These are phyloP conservation scores for Lacerta viridis DNA, from an alignment of 2,797 vertebrate genomes.

Conservation along the genomic window DNA sequence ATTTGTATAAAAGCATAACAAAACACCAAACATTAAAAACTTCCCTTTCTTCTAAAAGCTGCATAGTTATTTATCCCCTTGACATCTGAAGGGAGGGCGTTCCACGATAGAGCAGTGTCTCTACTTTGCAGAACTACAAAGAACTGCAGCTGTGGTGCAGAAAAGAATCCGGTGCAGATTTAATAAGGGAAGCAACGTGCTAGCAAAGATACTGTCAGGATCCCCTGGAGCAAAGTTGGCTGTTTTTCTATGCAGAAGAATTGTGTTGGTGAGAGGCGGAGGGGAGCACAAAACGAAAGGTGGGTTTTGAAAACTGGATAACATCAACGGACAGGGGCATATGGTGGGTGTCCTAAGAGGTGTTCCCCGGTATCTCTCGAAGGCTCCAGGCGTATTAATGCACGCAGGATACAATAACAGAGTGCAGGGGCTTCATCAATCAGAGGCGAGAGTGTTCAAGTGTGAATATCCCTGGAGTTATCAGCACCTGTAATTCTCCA, in stretches of 20 bases:
- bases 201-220: conserved; percentile 13
- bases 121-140: neutral
- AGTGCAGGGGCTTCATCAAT: conserved; percentile 23
- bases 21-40: too few relatives aligned
- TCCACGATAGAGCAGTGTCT: neutral
- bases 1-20: neutral
- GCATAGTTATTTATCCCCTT: too few relatives aligned
- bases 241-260: conserved; percentile 6
- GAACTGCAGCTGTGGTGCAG: neutral
- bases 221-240: neutral
- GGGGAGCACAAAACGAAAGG: neutral
- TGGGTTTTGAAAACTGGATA: neutral
- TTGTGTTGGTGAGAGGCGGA: neutral
- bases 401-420: conserved; percentile 9
- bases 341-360: neutral
- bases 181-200: neutral
- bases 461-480: conserved; percentile 10
- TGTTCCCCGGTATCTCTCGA: conserved; percentile 17
- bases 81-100: too few relatives aligned
- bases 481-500: conserved; percentile 18
- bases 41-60: too few relatives aligned
- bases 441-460: neutral
- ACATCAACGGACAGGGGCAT: neutral
- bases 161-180: neutral
- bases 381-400: neutral